Conservation (phyloP, 1,140 invertebrate species). For the Dendrolimus kikuchii region DNA sequence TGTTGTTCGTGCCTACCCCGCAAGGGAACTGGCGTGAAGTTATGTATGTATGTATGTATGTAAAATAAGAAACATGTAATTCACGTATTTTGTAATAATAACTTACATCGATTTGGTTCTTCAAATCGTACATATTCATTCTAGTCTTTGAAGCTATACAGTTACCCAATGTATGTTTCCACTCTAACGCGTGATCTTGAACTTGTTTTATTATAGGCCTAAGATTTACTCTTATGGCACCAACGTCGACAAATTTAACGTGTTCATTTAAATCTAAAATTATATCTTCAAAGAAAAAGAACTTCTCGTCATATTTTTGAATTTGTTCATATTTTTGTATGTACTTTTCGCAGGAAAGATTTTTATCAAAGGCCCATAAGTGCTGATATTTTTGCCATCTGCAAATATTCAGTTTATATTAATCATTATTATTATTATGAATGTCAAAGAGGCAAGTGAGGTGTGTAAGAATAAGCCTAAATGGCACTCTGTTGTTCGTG, state of each 20-base stretch:
- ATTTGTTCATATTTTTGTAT: constrained; percentile 80
- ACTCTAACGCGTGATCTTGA: constrained; percentile 78
- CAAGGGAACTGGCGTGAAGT: too few relatives aligned
- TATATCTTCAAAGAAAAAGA: constrained; percentile 85
- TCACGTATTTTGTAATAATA: neutral
- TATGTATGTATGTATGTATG: too few relatives aligned
- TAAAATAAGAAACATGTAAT: too few relatives aligned
- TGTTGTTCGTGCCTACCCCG: too few relatives aligned
- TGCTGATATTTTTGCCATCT: constrained; percentile 85
- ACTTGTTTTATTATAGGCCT: constrained; percentile 76
- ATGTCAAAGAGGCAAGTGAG: too few relatives aligned
- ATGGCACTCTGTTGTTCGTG: too few relatives aligned
- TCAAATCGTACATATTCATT: constrained; percentile 76
- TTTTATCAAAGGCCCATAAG: constrained; percentile 89
- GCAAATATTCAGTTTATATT: constrained; percentile 14
- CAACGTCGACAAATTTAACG: constrained; percentile 74
- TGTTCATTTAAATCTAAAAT: constrained; percentile 79
- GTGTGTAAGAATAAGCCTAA: too few relatives aligned
- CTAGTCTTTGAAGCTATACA: constrained; percentile 74
- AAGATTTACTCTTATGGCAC: constrained; percentile 80
- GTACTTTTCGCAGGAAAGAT: constrained; percentile 82
- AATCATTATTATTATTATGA: neutral
- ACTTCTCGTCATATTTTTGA: constrained; percentile 85
- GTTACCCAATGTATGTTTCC: constrained; percentile 79
- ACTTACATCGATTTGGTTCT: constrained; percentile 73